These are phyloP conservation scores for Dryadula phaetusa DNA, from an alignment of 2,888 invertebrate genomes.

Conservation along the genomic window DNA sequence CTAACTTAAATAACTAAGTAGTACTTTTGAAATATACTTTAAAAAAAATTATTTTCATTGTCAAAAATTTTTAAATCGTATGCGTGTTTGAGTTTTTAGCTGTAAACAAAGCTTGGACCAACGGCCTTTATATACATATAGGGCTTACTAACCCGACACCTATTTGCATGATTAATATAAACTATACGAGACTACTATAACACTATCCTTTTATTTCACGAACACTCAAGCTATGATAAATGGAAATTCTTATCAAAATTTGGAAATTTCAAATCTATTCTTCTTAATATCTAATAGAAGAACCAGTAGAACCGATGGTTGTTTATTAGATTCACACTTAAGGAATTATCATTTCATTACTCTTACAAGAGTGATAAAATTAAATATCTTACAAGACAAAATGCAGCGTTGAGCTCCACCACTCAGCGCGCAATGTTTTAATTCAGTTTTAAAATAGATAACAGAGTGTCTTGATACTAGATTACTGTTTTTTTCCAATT, in stretches of 20 bases:
- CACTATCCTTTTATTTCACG: conserved; percentile 22
- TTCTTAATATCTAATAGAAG: no score
- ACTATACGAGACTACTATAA: conserved; percentile 45
- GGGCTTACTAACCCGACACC: conserved; percentile 38
- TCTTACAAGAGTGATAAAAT: no score
- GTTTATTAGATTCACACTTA: neutral
- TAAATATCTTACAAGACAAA: no score
- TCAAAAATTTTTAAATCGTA: conserved; percentile 36
- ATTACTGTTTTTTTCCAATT: neutral
- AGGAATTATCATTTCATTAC: no score
- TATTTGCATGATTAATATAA: conserved; percentile 38
- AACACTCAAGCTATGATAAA: neutral
- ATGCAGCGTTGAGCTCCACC: no score
- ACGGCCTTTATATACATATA: conserved; percentile 60
- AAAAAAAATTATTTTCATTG: conserved; percentile 4
- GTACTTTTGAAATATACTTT: neutral
- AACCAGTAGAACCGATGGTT: neutral
- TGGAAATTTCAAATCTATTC: neutral
- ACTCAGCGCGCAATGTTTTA: no score
- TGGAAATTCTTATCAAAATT: neutral
- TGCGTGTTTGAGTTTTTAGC: conserved; percentile 57
- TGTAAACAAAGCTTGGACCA: conserved; percentile 77
- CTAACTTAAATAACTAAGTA: neutral
- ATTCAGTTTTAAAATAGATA: neutral
- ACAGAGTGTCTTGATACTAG: neutral